These are phyloP conservation scores for Scaptomyza reducta DNA, from an alignment of 2,888 invertebrate genomes.

Conservation along the genomic window DNA sequence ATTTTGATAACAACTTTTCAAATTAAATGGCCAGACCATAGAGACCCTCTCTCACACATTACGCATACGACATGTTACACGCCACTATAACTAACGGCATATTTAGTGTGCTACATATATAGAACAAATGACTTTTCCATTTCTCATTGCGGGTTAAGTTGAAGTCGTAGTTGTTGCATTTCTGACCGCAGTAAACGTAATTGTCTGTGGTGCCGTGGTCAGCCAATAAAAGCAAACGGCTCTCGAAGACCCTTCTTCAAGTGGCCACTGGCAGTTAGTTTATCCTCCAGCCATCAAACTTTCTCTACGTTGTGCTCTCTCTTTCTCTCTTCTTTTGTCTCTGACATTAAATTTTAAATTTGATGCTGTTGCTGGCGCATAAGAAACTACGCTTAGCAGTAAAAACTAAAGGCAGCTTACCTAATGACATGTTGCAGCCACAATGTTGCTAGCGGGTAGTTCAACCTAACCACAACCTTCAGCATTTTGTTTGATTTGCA, in stretches of 20 bases:
- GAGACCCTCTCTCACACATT: slow-evolving; percentile 54
- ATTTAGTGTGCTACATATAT: slow-evolving; percentile 23
- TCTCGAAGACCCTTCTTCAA: slow-evolving; percentile 59
- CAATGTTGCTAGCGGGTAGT: slow-evolving; percentile 61
- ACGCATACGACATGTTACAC: slow-evolving; percentile 71
- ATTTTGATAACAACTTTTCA: slow-evolving; percentile 78
- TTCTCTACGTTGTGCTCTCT: background rate
- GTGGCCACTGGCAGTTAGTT: slow-evolving; percentile 60
- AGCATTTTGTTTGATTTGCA: slow-evolving; percentile 73
- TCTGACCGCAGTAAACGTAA: slow-evolving; percentile 78
- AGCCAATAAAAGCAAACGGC: slow-evolving; percentile 73
- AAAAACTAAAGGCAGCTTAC: slow-evolving; percentile 46
- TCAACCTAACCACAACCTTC: slow-evolving; percentile 19
- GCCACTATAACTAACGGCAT: slow-evolving; percentile 65
- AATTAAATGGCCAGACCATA: slow-evolving; percentile 70
- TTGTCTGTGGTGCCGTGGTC: slow-evolving; percentile 70
- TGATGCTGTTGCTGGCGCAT: slow-evolving; percentile 39
- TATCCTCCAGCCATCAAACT: slow-evolving; percentile 49
- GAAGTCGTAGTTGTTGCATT: slow-evolving; percentile 55
- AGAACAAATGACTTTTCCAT: slow-evolving; percentile 22
- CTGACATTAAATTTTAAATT: slow-evolving; percentile 49
- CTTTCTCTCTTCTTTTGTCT: background rate
- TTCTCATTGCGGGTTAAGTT: slow-evolving; percentile 5
- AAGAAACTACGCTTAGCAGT: slow-evolving; percentile 52
- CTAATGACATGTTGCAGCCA: slow-evolving; percentile 68